A percentile compares a stretch with the other conserved stretches of the same genome.
phyloP scores from a whole-genome alignment of 1,140 invertebrate genomes.

The Aporrectodea caliginosa region DNA sequence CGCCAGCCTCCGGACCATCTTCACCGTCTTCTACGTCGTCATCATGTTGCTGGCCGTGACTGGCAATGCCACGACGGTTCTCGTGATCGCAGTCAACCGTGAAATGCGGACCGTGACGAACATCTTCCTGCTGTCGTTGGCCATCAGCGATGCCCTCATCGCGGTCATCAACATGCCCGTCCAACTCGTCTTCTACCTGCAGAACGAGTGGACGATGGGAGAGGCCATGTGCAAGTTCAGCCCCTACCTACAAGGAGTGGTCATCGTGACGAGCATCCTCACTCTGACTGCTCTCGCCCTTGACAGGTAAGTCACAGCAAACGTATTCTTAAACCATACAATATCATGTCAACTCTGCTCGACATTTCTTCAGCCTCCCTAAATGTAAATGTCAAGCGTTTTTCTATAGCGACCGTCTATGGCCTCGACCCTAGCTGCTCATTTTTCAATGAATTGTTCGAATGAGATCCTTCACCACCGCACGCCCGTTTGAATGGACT shows the following conservation, averaged over 20 bases:
- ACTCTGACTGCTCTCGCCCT: background rate
- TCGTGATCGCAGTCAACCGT: slow-evolving; percentile 24
- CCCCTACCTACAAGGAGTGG: slow-evolving; percentile 11
- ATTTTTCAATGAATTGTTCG: no score
- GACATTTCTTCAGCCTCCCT: no score
- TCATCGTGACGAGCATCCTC: slow-evolving; percentile 8
- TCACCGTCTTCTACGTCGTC: slow-evolving; percentile 22
- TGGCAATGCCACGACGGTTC: slow-evolving; percentile 33
- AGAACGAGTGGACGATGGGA: slow-evolving; percentile 31
- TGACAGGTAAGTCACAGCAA: background rate
- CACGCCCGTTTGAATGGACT: no score
- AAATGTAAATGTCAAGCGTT: no score
- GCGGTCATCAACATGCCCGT: slow-evolving; percentile 30
- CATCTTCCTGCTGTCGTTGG: slow-evolving; percentile 32
- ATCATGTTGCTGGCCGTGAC: slow-evolving; percentile 30
- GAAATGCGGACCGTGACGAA: slow-evolving; percentile 35
- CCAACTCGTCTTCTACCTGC: slow-evolving; percentile 26
- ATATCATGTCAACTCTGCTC: no score
- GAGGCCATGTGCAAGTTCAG: slow-evolving; percentile 13
- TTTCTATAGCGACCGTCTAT: no score
- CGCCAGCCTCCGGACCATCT: background rate
- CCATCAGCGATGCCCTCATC: slow-evolving; percentile 32
- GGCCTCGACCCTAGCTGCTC: no score
- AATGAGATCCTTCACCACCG: no score
- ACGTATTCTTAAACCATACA: no score